Evolutionary conservation across 2,797 vertebrate genomes (phyloP).

Genomic region (Spondyliosoma cantharus): DNA sequence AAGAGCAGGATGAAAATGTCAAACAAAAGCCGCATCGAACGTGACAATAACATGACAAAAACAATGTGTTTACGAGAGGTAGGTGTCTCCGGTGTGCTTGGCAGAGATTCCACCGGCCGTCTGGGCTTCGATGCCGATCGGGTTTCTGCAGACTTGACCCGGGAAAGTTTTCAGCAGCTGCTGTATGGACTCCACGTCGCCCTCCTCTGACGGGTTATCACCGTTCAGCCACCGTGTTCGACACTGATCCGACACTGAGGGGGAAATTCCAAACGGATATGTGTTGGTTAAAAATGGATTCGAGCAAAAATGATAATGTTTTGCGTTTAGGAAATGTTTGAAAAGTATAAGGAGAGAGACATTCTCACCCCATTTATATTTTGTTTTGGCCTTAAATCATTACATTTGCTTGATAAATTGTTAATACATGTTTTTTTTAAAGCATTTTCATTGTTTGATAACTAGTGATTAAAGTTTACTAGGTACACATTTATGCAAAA

Average conservation of each 20-base stretch:
- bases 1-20: not conserved
- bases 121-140: slow-evolving; percentile 57
- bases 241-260: slow-evolving; percentile 57
- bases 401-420: too few relatives aligned
- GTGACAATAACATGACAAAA: not conserved
- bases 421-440: too few relatives aligned
- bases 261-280: not conserved
- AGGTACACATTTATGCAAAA: too few relatives aligned
- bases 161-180: slow-evolving; percentile 57
- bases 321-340: not conserved
- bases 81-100: slow-evolving; percentile 39
- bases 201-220: slow-evolving; percentile 44
- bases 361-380: not conserved
- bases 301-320: not conserved
- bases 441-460: too few relatives aligned
- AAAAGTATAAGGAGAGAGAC: too few relatives aligned
- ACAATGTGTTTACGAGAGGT: slow-evolving; percentile 45
- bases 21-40: not conserved
- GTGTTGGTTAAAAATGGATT: not conserved
- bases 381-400: not conserved
- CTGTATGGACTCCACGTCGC: slow-evolving; percentile 66
- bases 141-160: slow-evolving; percentile 56
- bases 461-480: too few relatives aligned
- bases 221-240: slow-evolving; percentile 65
- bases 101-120: slow-evolving; percentile 56